Evolutionary conservation across 2,797 vertebrate species (phyloP), one percentile per base, ranked within the genome.

Genomic region (Spheniscus humboldti): DNA sequence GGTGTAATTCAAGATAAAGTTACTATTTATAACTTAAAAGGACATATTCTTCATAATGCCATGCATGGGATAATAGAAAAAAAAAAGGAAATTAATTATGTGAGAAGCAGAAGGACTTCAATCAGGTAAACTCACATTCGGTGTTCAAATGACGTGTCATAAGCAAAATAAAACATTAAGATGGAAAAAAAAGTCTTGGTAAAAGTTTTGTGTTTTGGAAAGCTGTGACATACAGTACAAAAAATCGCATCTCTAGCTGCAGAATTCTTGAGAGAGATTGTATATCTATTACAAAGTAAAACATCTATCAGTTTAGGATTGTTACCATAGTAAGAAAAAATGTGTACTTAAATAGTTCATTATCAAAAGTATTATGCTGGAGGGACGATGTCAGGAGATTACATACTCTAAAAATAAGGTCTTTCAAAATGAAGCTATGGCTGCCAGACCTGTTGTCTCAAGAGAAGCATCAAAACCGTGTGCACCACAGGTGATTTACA

Each of bases 321-420:
- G 33, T 64, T 64, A 45, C 7, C 10, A 19, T 4, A 43, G 18
- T 39, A 64, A 67, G 35, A 62, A 76, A 66, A 84, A 57, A 18
- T 8, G 0, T 0, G 2, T 60, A 28, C 4, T 24, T 50, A 53
- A 48, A 10, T 35, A 37, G 6, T 39, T 88, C 7, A 64, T 56
- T 64, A 41, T 28, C 22, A 31, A 31, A 75, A 68, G 14, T 60
- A 35, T 56, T 52, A 25, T 53, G 22, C 6, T 83, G 30, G 22
- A 31, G 4, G 11, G 7, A n/a, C 7, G 16, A 59, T 6, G 3
- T 16, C 2, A 4, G 31, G 18, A 57, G 7, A 47, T 35, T 25
- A 24, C 10, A 33, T 35, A 24, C 4, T 19, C 13, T 63, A 43
- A 66, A 89, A 76, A 52, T 4, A 52, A 50, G 16, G 11, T 17